Conservation (phyloP, 2,888 invertebrate species). For the Microplitis deprimator region DNA sequence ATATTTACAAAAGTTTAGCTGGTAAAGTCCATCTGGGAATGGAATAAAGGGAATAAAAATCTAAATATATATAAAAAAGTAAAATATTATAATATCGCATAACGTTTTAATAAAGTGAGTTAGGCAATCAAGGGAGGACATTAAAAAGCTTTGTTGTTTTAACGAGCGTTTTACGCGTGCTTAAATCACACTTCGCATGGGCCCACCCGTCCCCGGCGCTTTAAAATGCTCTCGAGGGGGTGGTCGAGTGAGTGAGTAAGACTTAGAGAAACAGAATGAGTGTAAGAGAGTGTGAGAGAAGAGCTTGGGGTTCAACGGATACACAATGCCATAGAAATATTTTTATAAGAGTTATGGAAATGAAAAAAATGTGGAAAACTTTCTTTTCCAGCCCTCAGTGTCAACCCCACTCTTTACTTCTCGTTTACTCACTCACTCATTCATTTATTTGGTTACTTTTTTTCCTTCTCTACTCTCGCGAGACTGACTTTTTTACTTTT, state of each 20-base stretch:
- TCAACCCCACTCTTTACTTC: constrained; percentile 37
- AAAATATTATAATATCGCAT: constrained; percentile 61
- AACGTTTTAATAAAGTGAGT: constrained; percentile 70
- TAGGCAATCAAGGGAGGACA: constrained; percentile 67
- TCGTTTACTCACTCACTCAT: constrained; percentile 40
- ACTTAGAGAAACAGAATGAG: constrained; percentile 10
- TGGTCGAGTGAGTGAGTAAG: no score
- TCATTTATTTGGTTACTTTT: constrained; percentile 45
- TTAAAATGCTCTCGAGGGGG: constrained; percentile 9
- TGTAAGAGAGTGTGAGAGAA: constrained; percentile 43
- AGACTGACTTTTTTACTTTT: constrained; percentile 49
- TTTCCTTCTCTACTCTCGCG: constrained; percentile 44
- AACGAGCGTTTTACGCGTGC: constrained; percentile 69
- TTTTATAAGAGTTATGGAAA: constrained; percentile 66
- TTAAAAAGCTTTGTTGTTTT: constrained; percentile 70
- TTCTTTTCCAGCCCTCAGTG: constrained; percentile 52
- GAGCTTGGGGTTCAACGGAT: constrained; percentile 8
- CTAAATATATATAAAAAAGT: constrained; percentile 41
- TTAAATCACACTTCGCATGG: constrained; percentile 67
- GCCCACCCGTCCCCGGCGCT: constrained; percentile 17
- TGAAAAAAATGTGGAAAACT: constrained; percentile 68
- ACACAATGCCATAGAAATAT: constrained; percentile 63
- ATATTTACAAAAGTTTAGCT: not conserved
- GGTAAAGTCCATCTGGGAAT: constrained; percentile 6
- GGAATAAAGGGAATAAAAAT: not conserved